Evolutionary conservation across 2,797 vertebrate species (phyloP).

Genomic region (Clarias fuscus): DNA sequence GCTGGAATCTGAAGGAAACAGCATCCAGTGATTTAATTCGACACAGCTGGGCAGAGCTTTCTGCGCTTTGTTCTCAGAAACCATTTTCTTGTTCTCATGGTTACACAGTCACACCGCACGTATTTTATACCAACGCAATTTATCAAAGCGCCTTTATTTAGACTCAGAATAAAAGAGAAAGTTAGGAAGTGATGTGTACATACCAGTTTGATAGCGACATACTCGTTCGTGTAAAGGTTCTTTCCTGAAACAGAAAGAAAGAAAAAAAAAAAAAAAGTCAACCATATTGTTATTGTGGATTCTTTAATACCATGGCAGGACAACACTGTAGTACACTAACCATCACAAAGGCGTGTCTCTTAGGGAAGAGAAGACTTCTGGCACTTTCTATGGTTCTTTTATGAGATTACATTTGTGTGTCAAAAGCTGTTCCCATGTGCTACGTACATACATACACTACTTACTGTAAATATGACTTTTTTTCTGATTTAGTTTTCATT

Average conservation of each 20-base stretch:
- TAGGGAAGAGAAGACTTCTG: not conserved
- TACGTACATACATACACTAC: too few relatives aligned
- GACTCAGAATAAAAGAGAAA: not conserved
- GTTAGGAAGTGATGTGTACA: constrained; percentile 66
- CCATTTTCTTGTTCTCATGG: not conserved
- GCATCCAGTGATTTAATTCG: constrained; percentile 17
- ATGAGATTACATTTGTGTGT: not conserved
- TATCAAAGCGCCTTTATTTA: not conserved
- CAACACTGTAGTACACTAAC: not conserved
- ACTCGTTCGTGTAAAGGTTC: constrained; percentile 99
- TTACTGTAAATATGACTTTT: too few relatives aligned
- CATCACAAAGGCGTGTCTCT: not conserved
- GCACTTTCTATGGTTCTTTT: not conserved
- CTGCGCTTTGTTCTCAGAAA: constrained; percentile 5
- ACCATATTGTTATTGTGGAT: not conserved
- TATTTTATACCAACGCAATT: not conserved
- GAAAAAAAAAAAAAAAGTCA: not conserved
- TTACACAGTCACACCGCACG: not conserved
- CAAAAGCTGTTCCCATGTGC: not conserved
- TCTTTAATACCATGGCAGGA: not conserved
- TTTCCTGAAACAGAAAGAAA: constrained; percentile 78
- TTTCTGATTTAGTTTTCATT: too few relatives aligned
- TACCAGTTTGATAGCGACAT: constrained; percentile 99
- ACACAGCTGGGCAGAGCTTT: constrained; percentile 12
- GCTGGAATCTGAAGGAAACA: not conserved